Base-by-base conservation (phyloP, 2,797 vertebrate species). In the Coregonus sp. region DNA sequence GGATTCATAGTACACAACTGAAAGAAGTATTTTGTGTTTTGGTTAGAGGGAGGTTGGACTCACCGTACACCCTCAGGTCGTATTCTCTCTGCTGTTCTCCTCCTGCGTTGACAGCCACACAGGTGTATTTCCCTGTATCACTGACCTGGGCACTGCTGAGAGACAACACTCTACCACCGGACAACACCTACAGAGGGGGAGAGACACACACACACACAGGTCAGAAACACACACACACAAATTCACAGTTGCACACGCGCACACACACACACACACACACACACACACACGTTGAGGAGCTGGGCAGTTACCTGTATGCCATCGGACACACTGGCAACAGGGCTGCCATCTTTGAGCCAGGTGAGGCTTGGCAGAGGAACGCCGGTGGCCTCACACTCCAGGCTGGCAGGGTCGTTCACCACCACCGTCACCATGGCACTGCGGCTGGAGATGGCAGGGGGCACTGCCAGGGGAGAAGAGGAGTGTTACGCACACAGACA, bases 331-430 rank as follows among this genome's bases (percentile, higher is more conserved):
- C 96, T 97, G 65, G 96, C 94, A 66, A 99, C 96, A 0, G 98
- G 98, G 83, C 97, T 98, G 56, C 97, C 97, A 18, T 99, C 97
- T 92, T 99, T 99, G 69, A 99, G 88, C 98, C 98, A 99, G 0
- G 97, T 99, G 85, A 99, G 94, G 89, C 95, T 96, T 14, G 98
- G 98, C n/a, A 81, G 85, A 2, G 98, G 98, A 77, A 98, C 95
- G 1, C 98, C 98, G 4, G 95, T 94, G 66, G 97, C 96, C 90
- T 99, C 97, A 83, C 98, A 99, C 79, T 97, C 95, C 86, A 99
- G 89, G 61, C 90, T 93, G 78, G 95, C 94, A 0, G 90, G 89
- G 66, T 98, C 95, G 78, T 98, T 99, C 72, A 99, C 96, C 78
- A 98, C 95, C 75, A 97, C 97, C 0, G 96, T 94, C 71, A 95